These are phyloP conservation scores for Accipiter virgatus DNA, from an alignment of 2,113 vertebrate genomes.

Conservation along the genomic window DNA sequence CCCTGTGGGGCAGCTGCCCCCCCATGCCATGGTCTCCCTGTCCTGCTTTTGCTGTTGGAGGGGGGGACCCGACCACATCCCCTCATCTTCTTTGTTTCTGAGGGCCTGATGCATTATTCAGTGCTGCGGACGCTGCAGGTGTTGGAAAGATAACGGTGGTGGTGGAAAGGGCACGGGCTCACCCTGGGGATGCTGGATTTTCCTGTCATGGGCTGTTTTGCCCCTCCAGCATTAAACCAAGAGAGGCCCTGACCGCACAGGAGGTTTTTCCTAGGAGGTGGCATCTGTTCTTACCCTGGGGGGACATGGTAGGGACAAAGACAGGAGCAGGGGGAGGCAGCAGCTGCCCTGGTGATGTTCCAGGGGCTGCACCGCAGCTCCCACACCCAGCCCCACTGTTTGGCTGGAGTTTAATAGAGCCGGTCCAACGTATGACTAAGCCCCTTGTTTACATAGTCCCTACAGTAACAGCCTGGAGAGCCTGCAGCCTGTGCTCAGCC, in stretches of 20 bases:
- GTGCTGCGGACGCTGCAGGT: background rate
- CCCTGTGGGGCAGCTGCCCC: background rate
- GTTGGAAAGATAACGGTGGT: background rate
- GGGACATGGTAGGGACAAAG: background rate
- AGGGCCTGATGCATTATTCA: conserved; percentile 27
- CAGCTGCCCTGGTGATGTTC: background rate
- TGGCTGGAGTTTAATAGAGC: background rate
- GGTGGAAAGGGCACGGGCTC: background rate
- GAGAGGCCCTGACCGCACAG: fast-evolving
- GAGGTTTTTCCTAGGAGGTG: background rate
- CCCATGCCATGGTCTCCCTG: background rate
- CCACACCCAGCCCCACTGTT: background rate
- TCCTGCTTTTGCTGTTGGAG: background rate
- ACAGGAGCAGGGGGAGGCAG: background rate
- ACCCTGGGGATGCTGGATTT: background rate
- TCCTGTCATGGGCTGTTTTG: background rate
- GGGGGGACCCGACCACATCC: background rate
- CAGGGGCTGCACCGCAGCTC: background rate
- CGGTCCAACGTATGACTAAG: background rate
- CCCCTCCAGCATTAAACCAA: background rate
- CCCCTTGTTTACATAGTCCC: background rate
- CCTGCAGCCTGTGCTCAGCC: background rate
- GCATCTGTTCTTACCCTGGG: background rate
- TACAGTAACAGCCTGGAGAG: background rate
- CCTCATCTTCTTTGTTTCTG: conserved; percentile 5